These are phyloP conservation scores for Apamea monoglypha DNA, from an alignment of 2,888 invertebrate genomes.

Conservation along the genomic window DNA sequence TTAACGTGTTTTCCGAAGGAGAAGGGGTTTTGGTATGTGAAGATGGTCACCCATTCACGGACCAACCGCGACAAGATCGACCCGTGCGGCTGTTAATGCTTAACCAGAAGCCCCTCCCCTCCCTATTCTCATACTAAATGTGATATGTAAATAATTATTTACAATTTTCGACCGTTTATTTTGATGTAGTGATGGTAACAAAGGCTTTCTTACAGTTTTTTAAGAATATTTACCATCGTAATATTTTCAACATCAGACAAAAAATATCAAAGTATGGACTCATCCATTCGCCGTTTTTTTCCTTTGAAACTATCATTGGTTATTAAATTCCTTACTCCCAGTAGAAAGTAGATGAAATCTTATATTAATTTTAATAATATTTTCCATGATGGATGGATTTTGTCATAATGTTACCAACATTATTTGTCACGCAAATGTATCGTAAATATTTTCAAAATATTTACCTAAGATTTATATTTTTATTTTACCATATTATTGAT, in stretches of 20 bases:
- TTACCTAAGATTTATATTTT: background rate
- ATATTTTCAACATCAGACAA: constrained; percentile 35
- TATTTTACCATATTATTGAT: background rate
- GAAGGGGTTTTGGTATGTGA: too few species aligned
- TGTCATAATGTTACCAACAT: background rate
- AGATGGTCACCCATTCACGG: too few species aligned
- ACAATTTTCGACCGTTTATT: background rate
- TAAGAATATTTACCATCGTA: background rate
- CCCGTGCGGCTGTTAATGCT: too few species aligned
- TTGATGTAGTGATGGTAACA: background rate
- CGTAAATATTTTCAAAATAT: background rate
- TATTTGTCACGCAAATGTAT: background rate
- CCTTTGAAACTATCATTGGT: constrained; percentile 59
- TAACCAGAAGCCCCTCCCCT: background rate
- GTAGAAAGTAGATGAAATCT: constrained; percentile 38
- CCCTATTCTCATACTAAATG: background rate
- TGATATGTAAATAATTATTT: background rate
- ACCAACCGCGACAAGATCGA: too few species aligned
- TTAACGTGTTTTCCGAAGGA: too few species aligned
- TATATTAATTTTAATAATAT: constrained; percentile 28
- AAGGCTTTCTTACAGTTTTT: background rate
- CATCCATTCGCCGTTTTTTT: constrained; percentile 15
- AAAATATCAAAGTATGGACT: constrained; percentile 28
- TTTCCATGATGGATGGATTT: constrained; percentile 24
- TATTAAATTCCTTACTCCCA: constrained; percentile 62